Conservation (phyloP, 2,888 invertebrate species). For the Drosophila setosimentum region DNA sequence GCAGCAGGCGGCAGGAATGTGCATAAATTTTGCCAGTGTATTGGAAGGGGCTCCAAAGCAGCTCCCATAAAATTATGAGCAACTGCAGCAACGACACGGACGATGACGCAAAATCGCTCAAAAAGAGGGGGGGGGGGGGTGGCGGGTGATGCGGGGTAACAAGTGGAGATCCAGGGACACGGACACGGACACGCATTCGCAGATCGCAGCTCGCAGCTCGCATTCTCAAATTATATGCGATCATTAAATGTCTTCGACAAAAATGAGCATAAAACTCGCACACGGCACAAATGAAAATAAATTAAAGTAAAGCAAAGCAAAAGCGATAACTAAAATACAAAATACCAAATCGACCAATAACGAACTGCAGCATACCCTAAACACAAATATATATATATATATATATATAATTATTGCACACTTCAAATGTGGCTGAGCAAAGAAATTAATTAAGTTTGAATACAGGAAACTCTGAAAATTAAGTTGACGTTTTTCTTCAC, state of each 20-base stretch:
- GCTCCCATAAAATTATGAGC: slow-evolving; percentile 82
- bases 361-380: slow-evolving; percentile 27
- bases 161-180: slow-evolving; percentile 15
- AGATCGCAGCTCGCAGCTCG: slow-evolving; percentile 20
- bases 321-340: slow-evolving; percentile 48
- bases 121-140: background rate
- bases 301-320: slow-evolving; percentile 69
- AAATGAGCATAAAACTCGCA: slow-evolving; percentile 80
- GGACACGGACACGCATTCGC: slow-evolving; percentile 43
- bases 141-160: background rate
- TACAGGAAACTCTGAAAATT: background rate
- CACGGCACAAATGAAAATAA: slow-evolving; percentile 79
- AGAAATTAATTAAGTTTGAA: background rate
- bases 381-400: background rate
- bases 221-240: slow-evolving; percentile 81
- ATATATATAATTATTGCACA: too few relatives aligned
- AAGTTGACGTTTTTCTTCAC: background rate
- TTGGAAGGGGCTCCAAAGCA: slow-evolving; percentile 59
- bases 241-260: slow-evolving; percentile 83
- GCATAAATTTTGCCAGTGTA: slow-evolving; percentile 81
- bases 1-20: slow-evolving; percentile 72
- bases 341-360: slow-evolving; percentile 4
- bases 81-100: slow-evolving; percentile 61
- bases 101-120: slow-evolving; percentile 15
- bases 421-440: background rate